phyloP scores from a whole-genome alignment of 2,113 vertebrate species.

The Stigmatopora nigra region DNA sequence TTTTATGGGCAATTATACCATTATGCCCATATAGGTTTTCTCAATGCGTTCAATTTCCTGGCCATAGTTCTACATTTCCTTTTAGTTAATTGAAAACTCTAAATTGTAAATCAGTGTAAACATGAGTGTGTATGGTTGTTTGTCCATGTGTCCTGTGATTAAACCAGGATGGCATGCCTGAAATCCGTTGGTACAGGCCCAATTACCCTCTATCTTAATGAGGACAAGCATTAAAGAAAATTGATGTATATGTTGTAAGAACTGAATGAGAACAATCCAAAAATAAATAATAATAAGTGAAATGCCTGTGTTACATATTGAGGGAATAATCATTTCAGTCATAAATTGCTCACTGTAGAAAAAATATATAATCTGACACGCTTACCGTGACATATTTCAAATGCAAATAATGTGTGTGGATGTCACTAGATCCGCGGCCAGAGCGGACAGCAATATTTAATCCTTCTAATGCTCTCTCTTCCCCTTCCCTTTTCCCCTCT shows the following conservation, averaged over 20 bases:
- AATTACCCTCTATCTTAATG: neutral
- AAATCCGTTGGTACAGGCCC: neutral
- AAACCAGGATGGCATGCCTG: neutral
- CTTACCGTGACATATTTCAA: conserved; percentile 43
- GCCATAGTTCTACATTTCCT: neutral
- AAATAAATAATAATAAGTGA: neutral
- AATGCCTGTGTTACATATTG: neutral
- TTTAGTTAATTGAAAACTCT: neutral
- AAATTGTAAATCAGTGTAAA: neutral
- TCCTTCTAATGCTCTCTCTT: conserved; percentile 46
- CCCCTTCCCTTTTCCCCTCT: conserved; percentile 26
- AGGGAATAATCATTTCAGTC: conserved; percentile 19
- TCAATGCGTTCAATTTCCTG: neutral
- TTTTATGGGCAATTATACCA: neutral
- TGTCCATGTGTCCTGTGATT: neutral
- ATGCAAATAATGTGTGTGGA: conserved; percentile 51
- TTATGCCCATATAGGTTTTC: neutral
- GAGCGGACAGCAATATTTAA: conserved; percentile 49
- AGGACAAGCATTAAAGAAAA: neutral
- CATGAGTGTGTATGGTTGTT: neutral
- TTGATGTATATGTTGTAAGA: neutral
- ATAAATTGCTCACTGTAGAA: conserved; percentile 33
- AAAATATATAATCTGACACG: conserved; percentile 45
- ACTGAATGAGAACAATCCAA: neutral
- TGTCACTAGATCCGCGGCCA: conserved; percentile 45